Base-by-base conservation (phyloP, 2,797 vertebrate genomes). In the Meda fulgida region DNA sequence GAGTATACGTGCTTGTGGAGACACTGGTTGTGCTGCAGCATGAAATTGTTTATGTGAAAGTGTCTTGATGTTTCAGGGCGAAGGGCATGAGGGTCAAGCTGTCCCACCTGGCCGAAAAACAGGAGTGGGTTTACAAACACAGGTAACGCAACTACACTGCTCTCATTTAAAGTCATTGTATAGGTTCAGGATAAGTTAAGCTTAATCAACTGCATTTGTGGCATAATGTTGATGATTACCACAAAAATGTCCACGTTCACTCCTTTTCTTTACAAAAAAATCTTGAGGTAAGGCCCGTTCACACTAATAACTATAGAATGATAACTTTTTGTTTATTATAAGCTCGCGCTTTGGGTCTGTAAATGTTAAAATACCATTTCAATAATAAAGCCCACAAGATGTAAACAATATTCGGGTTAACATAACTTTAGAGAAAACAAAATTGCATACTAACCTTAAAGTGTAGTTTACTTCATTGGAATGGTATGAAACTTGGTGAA, bases 51-150 rank as follows among this genome's bases (percentile, higher is more conserved):
- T 71, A 48, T 88, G 77, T 31, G 4, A 76, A 18, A 48, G 53
- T 65, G 63, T 43, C 5, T 73, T 31, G 90, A 81, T 92, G 76
- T 93, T 92, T 91, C 87, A 95, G 95, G 93, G 94, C 95, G 51
- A 95, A 95, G 51, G 93, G 55, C 83, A 94, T 95, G 93, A 87
- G 93, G 75, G 91, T 94, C 84, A 95, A 93, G 91, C 81, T 95
- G 4, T 91, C 91, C 86, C 93, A 94, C 77, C 89, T 95, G 90
- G 88, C 93, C 40, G 94, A 95, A 38, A 91, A 89, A 36, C 89
- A 90, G 75, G 89, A 90, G 3, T 81, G 86, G 88, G 84, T 87
- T 2, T 87, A 94, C 85, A 95, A 92, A 86, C 90, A 91, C 81
- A 94, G 89, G 94, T 94, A 93, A 89, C 60, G 13, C 21, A 43